A percentile compares a stretch with the other conserved stretches of the same genome.
phyloP scores from a whole-genome alignment of 2,797 vertebrate genomes.

The Notoglanidium macrostoma region DNA sequence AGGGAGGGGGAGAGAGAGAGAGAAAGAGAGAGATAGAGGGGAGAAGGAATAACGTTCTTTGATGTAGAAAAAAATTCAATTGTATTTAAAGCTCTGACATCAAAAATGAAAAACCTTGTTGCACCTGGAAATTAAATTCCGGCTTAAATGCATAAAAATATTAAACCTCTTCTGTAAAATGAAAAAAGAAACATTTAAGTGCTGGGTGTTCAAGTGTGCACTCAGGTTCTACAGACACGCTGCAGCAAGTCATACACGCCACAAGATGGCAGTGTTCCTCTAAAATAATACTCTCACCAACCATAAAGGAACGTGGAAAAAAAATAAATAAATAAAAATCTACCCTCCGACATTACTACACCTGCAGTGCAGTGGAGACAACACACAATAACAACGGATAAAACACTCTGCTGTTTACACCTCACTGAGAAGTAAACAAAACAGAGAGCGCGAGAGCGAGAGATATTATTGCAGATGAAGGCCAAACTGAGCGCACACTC shows the following conservation, averaged over 20 bases:
- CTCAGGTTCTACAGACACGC: not conserved
- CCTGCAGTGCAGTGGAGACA: not conserved
- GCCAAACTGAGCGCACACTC: not conserved
- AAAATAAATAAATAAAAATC: not conserved
- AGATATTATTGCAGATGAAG: not conserved
- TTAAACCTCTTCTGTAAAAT: not conserved
- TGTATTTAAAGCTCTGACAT: not conserved
- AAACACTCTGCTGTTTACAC: not conserved
- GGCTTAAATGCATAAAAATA: not conserved
- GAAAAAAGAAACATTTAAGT: not conserved
- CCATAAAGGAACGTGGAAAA: not conserved
- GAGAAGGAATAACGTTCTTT: no score
- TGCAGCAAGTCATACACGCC: conserved; percentile 48
- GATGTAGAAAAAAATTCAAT: not conserved
- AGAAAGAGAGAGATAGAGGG: no score
- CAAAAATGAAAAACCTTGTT: not conserved
- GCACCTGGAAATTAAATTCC: not conserved
- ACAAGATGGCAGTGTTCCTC: conserved; percentile 71
- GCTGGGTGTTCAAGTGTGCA: not conserved
- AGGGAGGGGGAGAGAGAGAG: not conserved
- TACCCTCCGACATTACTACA: not conserved
- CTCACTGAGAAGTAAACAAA: no score
- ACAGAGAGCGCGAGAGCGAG: not conserved
- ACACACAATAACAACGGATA: not conserved
- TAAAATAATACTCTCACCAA: not conserved